A percentile compares a stretch with the other conserved stretches of the same genome.
Evolutionary conservation across 2,888 invertebrate species (phyloP).

Genomic region (Oscheius sp.): DNA sequence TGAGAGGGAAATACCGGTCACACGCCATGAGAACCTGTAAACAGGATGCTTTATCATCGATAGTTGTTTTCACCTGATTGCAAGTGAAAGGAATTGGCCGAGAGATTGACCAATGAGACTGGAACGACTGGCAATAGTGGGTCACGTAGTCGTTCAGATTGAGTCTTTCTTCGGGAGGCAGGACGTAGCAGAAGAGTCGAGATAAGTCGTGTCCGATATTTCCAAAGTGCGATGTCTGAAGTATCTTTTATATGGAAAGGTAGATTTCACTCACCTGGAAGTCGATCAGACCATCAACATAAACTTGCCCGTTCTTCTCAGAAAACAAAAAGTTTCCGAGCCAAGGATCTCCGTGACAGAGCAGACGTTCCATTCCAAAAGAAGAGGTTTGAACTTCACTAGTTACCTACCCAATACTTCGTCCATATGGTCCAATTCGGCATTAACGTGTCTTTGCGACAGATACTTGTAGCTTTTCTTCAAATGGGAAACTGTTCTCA

Average conservation of each 20-base stretch:
- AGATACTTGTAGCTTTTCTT: neutral
- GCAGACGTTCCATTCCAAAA: neutral
- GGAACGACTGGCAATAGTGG: neutral
- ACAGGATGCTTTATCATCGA: neutral
- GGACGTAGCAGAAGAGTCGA: constrained; percentile 15
- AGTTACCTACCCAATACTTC: neutral
- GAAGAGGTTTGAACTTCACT: neutral
- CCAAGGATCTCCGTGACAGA: constrained; percentile 16
- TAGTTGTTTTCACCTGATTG: neutral
- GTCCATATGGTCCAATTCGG: neutral
- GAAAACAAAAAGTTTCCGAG: constrained; percentile 3
- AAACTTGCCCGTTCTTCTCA: neutral
- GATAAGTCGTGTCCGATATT: neutral
- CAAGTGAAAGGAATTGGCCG: neutral
- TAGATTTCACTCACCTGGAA: neutral
- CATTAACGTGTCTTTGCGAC: neutral
- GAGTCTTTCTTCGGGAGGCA: neutral
- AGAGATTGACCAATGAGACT: neutral
- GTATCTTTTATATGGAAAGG: neutral
- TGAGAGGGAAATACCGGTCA: constrained; percentile 7
- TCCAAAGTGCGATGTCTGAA: constrained; percentile 1
- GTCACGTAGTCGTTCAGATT: neutral
- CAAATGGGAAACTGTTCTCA: neutral
- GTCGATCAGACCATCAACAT: constrained; percentile 2
- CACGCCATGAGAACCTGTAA: constrained; percentile 3